Evolutionary conservation across 2,888 invertebrate species (phyloP), one percentile per base, ranked within the genome.

Genomic region (Cosmia trapezina): DNA sequence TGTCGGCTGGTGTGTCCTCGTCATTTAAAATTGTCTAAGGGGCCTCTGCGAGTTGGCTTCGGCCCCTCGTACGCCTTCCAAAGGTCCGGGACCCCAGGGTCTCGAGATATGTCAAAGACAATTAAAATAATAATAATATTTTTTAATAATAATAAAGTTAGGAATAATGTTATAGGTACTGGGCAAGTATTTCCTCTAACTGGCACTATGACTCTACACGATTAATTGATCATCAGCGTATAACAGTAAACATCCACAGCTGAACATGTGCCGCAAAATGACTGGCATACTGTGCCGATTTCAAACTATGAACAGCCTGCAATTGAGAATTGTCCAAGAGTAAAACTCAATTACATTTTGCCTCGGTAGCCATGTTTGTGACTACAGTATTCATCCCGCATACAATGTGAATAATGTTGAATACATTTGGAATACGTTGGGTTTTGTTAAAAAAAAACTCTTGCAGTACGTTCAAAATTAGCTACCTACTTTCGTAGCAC

Each of bases 351-450:
- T 80, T 74, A 47, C 22, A 19, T 22, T 72, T 51, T 62, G 75
- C 53, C 33, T 80, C 74, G 28, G 62, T 63, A 53, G 61, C 45
- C 37, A 37, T 73, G 75, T 74, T 80, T 76, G 63, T 22, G 57
- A 33, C 19, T 47, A 73, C 41, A 12, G 62, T 47, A 62, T 45
- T 76, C 57, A 43, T 41, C 41, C 41, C 28, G 47, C 45, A 41
- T 47, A 37, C 60, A 57, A 73, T 73, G 43, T 37, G 53, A 60
- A 60, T 77, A 43, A 43, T 51, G 37, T 47, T 74, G 57, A 77
- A 74, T 70, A 33, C 41, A 77, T 76, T 56, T 43, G 43, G 19
- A 45, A 45, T 72, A 49, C 11, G 7, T 8, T 49, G 43, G n/a
- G n/a, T n/a, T n/a, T n/a, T n/a, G n/a, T n/a, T n/a, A n/a, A n/a